phyloP scores from a whole-genome alignment of 2,888 invertebrate genomes.

The Priocnemis perturbator region DNA sequence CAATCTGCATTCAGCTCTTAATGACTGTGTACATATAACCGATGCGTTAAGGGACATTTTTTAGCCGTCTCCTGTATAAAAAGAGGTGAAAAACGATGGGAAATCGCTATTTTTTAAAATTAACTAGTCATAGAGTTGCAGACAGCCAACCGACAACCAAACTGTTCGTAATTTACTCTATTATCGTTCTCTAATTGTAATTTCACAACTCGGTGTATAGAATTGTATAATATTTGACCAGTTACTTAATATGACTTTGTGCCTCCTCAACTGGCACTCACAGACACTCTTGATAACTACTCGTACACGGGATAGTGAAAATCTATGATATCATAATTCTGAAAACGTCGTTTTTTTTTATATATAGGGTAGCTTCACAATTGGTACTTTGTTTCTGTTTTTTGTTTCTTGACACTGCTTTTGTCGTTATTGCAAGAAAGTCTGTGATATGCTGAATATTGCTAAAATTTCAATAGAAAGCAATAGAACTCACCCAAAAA shows the following conservation, averaged over 20 bases:
- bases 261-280: slow-evolving; percentile 24
- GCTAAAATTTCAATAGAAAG: too few species aligned
- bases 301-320: too few species aligned
- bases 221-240: slow-evolving; percentile 36
- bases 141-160: slow-evolving; percentile 28
- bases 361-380: too few species aligned
- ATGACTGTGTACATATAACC: slow-evolving; percentile 39
- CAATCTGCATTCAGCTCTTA: slow-evolving; percentile 67
- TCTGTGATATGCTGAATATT: too few species aligned
- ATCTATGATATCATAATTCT: too few species aligned
- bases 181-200: slow-evolving; percentile 46
- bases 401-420: too few species aligned
- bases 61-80: slow-evolving; percentile 46
- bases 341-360: too few species aligned
- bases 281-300: too few species aligned
- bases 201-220: slow-evolving; percentile 44
- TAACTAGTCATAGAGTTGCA: slow-evolving; percentile 44
- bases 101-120: slow-evolving; percentile 55
- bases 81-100: slow-evolving; percentile 36
- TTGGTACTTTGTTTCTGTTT: too few species aligned
- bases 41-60: slow-evolving; percentile 32
- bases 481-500: too few species aligned
- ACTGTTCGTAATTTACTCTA: slow-evolving; percentile 40
- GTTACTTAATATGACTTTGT: slow-evolving; percentile 46
- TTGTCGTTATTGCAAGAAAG: too few species aligned